Evolutionary conservation across 2,797 vertebrate species (phyloP).

Genomic region (Spondyliosoma cantharus): DNA sequence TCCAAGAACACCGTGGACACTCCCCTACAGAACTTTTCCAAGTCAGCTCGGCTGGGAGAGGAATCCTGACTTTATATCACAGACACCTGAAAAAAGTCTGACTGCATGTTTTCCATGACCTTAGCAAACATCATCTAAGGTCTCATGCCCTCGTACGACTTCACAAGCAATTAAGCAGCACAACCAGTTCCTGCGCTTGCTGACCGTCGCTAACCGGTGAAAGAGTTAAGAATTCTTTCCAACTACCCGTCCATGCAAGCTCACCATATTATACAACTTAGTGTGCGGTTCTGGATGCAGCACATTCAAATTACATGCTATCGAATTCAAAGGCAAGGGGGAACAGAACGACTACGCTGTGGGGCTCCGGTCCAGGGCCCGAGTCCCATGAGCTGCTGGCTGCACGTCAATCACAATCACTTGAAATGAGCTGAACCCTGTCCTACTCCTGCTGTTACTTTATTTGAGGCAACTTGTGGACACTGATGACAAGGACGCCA

Average conservation of each 20-base stretch:
- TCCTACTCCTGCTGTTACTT: constrained; percentile 46
- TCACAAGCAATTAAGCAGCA: constrained; percentile 69
- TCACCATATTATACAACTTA: constrained; percentile 78
- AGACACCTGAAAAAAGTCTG: constrained; percentile 75
- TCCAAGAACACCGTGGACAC: constrained; percentile 57
- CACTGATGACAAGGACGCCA: constrained; percentile 35
- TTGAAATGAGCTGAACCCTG: constrained; percentile 67
- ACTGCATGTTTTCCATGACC: constrained; percentile 66
- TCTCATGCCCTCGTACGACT: constrained; percentile 72
- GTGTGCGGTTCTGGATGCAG: constrained; percentile 79
- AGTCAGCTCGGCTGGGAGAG: constrained; percentile 65
- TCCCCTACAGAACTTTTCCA: constrained; percentile 70
- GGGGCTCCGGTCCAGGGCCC: constrained; percentile 56
- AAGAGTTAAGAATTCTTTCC: constrained; percentile 69
- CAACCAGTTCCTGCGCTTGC: constrained; percentile 51
- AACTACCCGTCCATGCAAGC: constrained; percentile 63
- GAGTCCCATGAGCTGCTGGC: constrained; percentile 65
- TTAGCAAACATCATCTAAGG: constrained; percentile 74
- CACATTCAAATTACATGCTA: constrained; percentile 84
- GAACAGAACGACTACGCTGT: constrained; percentile 50
- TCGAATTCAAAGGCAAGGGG: constrained; percentile 75
- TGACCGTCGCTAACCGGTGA: constrained; percentile 60
- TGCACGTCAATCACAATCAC: constrained; percentile 72
- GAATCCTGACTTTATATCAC: constrained; percentile 71
- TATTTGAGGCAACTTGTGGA: constrained; percentile 14